A percentile compares a stretch with the other conserved stretches of the same genome.
Conservation (phyloP, 1,140 invertebrate species). For the Bombus soroeensis region DNA sequence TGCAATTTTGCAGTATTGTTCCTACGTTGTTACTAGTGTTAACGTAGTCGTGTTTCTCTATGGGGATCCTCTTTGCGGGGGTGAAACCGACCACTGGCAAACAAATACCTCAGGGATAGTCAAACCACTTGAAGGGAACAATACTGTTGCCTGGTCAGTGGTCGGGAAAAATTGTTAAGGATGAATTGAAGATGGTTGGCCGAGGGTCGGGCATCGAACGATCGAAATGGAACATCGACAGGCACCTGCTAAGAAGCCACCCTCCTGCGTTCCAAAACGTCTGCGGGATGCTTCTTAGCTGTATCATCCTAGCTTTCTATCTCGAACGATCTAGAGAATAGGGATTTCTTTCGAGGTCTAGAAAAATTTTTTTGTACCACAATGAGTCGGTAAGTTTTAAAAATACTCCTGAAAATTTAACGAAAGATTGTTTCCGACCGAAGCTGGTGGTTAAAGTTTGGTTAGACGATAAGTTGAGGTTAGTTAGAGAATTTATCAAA, state of each 20-base stretch:
- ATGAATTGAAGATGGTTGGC: slow-evolving; percentile 25
- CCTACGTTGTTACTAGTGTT: slow-evolving; percentile 50
- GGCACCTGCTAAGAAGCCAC: slow-evolving; percentile 73
- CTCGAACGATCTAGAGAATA: not conserved
- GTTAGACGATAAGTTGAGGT: not conserved
- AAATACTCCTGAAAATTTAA: not conserved
- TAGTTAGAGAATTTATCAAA: not conserved
- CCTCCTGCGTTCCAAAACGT: slow-evolving; percentile 33
- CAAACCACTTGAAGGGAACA: slow-evolving; percentile 76
- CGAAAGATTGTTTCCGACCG: not conserved
- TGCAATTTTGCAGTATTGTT: slow-evolving; percentile 64
- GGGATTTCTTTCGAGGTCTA: not conserved
- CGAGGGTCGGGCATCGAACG: slow-evolving; percentile 63
- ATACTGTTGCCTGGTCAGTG: slow-evolving; percentile 52
- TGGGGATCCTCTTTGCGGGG: slow-evolving; percentile 19
- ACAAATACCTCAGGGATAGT: slow-evolving; percentile 70
- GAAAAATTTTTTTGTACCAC: not conserved
- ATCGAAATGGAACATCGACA: slow-evolving; percentile 62
- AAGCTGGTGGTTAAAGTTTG: not conserved
- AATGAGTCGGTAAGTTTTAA: not conserved
- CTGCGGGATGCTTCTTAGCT: slow-evolving; percentile 45
- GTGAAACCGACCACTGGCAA: slow-evolving; percentile 53
- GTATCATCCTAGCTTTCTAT: not conserved
- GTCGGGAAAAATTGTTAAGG: slow-evolving; percentile 42
- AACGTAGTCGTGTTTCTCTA: slow-evolving; percentile 34